phyloP scores from a whole-genome alignment of 2,797 vertebrate genomes.

The Platyrinchus mystaceus region DNA sequence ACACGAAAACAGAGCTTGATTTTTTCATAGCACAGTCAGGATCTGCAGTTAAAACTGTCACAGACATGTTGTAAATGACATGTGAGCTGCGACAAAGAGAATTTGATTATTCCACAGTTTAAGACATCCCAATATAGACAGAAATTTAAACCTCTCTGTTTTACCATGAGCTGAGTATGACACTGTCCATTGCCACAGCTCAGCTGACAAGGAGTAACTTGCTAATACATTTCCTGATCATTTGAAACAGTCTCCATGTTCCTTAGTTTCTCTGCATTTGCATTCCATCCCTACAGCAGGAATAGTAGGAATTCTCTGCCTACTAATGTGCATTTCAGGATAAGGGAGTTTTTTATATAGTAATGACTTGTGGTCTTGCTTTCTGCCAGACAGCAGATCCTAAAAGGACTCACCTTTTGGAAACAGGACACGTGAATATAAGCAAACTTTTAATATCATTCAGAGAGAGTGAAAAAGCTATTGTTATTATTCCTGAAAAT shows the following conservation, averaged over 20 bases:
- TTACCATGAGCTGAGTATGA: background rate
- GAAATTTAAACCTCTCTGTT: background rate
- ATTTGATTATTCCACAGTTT: background rate
- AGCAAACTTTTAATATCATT: background rate
- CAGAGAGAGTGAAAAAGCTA: background rate
- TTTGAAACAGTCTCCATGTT: background rate
- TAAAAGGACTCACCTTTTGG: background rate
- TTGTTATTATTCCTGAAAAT: background rate
- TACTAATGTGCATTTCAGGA: background rate
- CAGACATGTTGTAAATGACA: background rate
- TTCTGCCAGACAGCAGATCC: background rate
- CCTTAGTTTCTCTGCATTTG: background rate
- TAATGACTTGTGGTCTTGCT: background rate
- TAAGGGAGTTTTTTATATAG: rapidly evolving
- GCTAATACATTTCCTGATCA: background rate
- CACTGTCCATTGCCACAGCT: background rate
- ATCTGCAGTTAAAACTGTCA: background rate
- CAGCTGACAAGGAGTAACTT: background rate
- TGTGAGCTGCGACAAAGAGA: rapidly evolving
- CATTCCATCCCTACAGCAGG: too few species aligned
- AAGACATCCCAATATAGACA: background rate
- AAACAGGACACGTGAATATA: background rate
- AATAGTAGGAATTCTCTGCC: too few species aligned
- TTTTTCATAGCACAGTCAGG: background rate
- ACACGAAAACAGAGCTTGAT: background rate